Base-by-base conservation (phyloP, 2,888 invertebrate genomes). In the Boloria selene region DNA sequence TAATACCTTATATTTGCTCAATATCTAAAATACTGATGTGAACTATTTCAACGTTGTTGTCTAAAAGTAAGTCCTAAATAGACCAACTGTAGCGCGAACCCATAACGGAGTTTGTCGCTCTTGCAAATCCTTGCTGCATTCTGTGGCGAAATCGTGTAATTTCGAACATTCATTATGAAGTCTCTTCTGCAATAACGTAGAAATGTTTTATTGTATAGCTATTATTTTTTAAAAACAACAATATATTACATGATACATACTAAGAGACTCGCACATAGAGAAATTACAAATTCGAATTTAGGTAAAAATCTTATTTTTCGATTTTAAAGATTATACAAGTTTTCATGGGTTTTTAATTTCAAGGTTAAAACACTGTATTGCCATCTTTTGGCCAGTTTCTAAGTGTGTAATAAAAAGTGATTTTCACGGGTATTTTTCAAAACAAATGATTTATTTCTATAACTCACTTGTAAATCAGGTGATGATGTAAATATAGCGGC, bases 401-500 rank as follows among this genome's bases (percentile, higher is more conserved):
- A 22, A 22, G 22, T 22, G 22, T 22, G 22, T 22, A 22, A n/a
- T n/a, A n/a, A n/a, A 22, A 22, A 22, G 22, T 22, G 22, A 22
- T 3, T 22, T 22, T 22, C 3, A 22, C 2, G 1, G 22, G 22
- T 22, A 22, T 22, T 22, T 2, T 1, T 22, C 22, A 22, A 22
- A 22, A 22, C 22, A 22, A 22, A 22, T 1, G 7, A 2, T 31
- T 31, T 31, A 31, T 31, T 31, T 31, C 31, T 6, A 52, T 63
- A 47, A 38, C 22, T 66, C 73, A 89, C 92, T 82, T 90, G 92
- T 65, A 92, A 78, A 44, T 89, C 82, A 2, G 79, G 78, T 0
- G 89, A 90, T 59, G 93, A 92, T 0, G 99, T 99, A 3, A 98
- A 94, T 65, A 99, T 92, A 42, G 96, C 96, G 0, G 99, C 93